These are phyloP conservation scores for Lacerta bilineata DNA, from an alignment of 2,797 vertebrate genomes.

Conservation along the genomic window DNA sequence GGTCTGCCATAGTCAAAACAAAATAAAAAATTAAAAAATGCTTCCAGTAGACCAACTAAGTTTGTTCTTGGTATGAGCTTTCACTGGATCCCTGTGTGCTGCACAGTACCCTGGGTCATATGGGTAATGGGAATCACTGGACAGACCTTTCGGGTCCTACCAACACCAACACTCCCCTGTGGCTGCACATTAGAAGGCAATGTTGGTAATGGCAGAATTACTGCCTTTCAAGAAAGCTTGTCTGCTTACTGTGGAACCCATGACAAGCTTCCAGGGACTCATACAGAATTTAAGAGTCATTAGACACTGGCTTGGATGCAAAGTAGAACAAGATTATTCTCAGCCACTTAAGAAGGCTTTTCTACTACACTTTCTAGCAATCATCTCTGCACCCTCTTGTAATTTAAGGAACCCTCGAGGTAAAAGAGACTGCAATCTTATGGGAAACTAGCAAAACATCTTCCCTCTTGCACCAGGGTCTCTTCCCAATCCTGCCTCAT, in stretches of 20 bases:
- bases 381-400: neutral
- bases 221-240: neutral
- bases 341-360: neutral
- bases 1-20: too few species aligned
- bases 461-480: neutral
- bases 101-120: neutral
- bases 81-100: neutral
- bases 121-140: neutral
- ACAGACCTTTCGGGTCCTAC: neutral
- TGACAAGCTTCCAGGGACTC: neutral
- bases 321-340: neutral
- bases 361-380: neutral
- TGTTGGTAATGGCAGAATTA: neutral
- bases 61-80: too few species aligned
- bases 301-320: neutral
- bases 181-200: neutral
- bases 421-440: neutral
- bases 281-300: neutral
- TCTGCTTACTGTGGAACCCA: neutral
- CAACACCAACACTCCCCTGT: neutral
- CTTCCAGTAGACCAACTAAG: too few species aligned
- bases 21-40: too few species aligned
- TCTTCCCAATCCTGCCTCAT: neutral
- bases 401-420: neutral
- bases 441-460: neutral